A percentile compares a stretch with the other conserved stretches of the same genome.
phyloP scores from a whole-genome alignment of 2,797 vertebrate genomes.

The Furcifer pardalis region DNA sequence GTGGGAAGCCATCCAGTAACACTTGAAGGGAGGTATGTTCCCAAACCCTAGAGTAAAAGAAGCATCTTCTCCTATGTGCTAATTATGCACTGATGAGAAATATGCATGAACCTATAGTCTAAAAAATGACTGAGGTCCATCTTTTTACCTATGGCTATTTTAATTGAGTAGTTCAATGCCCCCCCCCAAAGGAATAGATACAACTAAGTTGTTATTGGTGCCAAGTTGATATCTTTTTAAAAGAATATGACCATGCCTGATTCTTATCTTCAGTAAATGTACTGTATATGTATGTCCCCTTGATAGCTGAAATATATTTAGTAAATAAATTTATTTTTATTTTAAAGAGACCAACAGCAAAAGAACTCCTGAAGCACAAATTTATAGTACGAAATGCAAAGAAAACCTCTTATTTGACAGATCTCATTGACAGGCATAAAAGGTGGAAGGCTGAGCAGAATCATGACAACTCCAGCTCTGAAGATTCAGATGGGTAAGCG shows the following conservation, averaged over 20 bases:
- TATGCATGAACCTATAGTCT: not conserved
- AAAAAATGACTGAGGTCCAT: not conserved
- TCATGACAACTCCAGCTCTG: conserved; percentile 90
- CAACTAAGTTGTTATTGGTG: not conserved
- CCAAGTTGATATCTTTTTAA: not conserved
- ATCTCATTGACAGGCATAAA: conserved; percentile 97
- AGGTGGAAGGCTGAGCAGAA: conserved; percentile 95
- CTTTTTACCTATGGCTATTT: not conserved
- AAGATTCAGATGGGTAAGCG: conserved; percentile 92
- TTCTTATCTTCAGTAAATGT: not conserved
- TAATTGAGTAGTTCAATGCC: too few species aligned
- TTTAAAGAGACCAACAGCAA: conserved; percentile 93
- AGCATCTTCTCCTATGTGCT: not conserved
- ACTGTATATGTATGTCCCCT: not conserved
- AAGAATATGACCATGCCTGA: not conserved
- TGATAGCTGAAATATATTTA: conserved; percentile 14
- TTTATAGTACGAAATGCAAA: conserved; percentile 94
- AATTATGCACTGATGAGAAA: not conserved
- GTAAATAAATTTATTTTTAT: not conserved
- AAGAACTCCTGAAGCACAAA: conserved; percentile 97
- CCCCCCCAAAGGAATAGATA: too few species aligned
- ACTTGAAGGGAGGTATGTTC: too few species aligned
- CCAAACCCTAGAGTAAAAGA: too few species aligned
- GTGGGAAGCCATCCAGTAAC: too few species aligned
- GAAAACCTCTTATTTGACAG: conserved; percentile 97